Evolutionary conservation across 2,797 vertebrate species (phyloP).

Genomic region (Oceanodroma leucorhoa): DNA sequence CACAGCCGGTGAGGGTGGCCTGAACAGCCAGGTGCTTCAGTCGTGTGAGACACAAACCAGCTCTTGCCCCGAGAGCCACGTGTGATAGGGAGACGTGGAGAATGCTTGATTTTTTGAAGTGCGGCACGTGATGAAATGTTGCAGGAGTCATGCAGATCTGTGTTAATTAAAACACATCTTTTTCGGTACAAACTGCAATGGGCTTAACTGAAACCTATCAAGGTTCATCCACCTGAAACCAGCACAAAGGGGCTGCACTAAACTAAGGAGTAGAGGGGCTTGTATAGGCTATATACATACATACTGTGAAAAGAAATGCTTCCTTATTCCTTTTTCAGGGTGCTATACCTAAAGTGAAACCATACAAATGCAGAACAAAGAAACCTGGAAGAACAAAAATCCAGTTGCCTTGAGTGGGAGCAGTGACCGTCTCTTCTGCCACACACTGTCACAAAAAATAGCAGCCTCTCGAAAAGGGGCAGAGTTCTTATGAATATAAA

Average conservation of each 20-base stretch:
- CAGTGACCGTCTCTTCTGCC: not conserved
- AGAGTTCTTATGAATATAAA: not conserved
- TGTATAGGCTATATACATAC: accelerated
- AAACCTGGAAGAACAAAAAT: not conserved
- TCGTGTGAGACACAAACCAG: not conserved
- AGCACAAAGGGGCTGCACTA: not conserved
- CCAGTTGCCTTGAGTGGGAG: accelerated
- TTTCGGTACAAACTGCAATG: not conserved
- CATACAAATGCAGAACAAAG: not conserved
- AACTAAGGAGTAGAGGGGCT: not conserved
- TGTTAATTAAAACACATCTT: not conserved
- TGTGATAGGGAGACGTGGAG: not conserved
- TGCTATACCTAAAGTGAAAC: not conserved
- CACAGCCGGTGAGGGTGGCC: accelerated
- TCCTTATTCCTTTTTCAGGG: not conserved
- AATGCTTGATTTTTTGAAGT: not conserved
- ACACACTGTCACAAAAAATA: not conserved
- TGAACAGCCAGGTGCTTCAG: not conserved
- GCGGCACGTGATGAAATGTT: not conserved
- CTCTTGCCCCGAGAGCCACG: accelerated
- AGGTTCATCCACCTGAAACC: not conserved
- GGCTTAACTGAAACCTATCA: not conserved
- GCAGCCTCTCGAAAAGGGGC: not conserved
- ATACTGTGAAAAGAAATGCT: not conserved
- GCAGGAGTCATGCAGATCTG: not conserved